Conservation (phyloP, 2,888 invertebrate genomes). For the Macrosiphum euphorbiae region DNA sequence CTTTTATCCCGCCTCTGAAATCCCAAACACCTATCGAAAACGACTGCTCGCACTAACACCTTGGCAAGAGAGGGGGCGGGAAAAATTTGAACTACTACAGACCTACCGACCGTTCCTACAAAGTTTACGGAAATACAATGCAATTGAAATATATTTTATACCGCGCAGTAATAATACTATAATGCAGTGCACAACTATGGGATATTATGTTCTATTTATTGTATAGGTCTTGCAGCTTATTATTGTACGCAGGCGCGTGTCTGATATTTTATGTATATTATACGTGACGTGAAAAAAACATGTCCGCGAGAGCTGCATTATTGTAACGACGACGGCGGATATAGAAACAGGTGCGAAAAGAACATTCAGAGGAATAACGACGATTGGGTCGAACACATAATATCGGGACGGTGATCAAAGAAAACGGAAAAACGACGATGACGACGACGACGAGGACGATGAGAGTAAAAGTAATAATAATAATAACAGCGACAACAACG, state of each 20-base stretch:
- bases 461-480: not conserved
- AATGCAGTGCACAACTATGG: not conserved
- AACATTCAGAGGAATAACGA: not conserved
- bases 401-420: not conserved
- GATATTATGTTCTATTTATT: not conserved
- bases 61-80: not conserved
- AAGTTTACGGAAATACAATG: not conserved
- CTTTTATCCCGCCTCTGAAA: not conserved
- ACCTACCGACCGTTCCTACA: not conserved
- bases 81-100: not conserved
- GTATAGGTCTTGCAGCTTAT: not conserved
- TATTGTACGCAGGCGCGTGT: not conserved
- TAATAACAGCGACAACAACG: not conserved
- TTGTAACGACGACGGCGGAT: not conserved
- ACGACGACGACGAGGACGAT: not conserved
- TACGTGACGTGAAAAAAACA: constrained; percentile 13
- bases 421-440: not conserved
- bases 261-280: not conserved
- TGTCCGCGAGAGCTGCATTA: not conserved
- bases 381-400: constrained; percentile 17
- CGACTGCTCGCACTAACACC: not conserved
- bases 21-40: not conserved
- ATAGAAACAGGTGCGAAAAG: not conserved
- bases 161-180: not conserved
- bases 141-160: not conserved